Evolutionary conservation across 2,888 invertebrate species (phyloP).

Genomic region (Acleris emargana): DNA sequence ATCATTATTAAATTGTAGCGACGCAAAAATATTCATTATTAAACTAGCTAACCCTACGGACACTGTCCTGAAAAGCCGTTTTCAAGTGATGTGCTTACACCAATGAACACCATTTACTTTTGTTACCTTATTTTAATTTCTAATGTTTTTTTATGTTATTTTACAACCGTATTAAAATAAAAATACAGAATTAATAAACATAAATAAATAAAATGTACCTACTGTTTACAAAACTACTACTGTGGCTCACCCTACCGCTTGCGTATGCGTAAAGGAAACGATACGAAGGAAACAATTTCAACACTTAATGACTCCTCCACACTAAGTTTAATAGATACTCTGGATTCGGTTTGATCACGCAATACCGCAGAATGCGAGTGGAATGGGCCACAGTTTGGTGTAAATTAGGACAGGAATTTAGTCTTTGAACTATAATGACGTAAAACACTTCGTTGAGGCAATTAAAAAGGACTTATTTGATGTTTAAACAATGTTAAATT

Average conservation of each 20-base stretch:
- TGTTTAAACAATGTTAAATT: too few relatives aligned
- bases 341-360: constrained; percentile 44
- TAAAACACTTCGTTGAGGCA: not conserved
- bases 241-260: constrained; percentile 20
- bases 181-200: not conserved
- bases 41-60: too few relatives aligned
- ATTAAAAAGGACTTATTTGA: too few relatives aligned
- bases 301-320: constrained; percentile 45
- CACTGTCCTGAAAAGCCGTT: too few relatives aligned
- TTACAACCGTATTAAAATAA: not conserved
- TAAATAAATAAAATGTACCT: not conserved
- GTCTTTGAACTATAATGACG: not conserved
- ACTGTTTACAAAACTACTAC: not conserved
- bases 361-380: constrained; percentile 29
- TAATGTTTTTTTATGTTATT: too few relatives aligned
- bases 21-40: too few relatives aligned
- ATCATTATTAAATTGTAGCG: too few relatives aligned
- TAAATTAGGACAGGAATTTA: too few relatives aligned
- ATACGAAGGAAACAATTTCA: constrained; percentile 44
- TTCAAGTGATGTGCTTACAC: too few relatives aligned
- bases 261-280: constrained; percentile 37
- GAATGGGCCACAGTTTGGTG: not conserved
- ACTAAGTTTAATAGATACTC: constrained; percentile 47
- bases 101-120: too few relatives aligned
- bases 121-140: too few relatives aligned